Base-by-base conservation (phyloP, 2,888 invertebrate genomes). In the Amphipoea oculea region DNA sequence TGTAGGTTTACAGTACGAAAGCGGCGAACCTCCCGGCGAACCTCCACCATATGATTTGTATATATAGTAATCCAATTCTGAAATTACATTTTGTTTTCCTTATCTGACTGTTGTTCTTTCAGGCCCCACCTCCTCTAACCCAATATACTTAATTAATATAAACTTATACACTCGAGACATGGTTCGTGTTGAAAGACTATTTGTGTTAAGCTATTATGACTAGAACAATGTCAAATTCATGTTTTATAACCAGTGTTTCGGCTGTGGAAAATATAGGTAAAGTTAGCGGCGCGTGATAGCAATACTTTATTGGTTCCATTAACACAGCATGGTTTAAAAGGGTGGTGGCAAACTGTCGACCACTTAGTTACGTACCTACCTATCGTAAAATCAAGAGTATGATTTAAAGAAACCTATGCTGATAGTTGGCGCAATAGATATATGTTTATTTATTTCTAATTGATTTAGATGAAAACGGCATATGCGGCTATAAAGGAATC, bases 151-250 rank as follows among this genome's bases (percentile, higher is more conserved):
- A 87, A 87, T 88, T 88, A 85, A 87, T 87, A 88, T 83, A 82
- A 87, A 84, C 83, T 85, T 89, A 88, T 90, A 89, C 81, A 87
- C 85, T 81, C 80, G 89, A 89, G 89, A 90, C 88, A 84, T 74
- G 81, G 89, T 92, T 90, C 91, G 89, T 92, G 92, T 87, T 86
- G 85, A 84, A 81, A 77, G 82, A 79, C 87, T 82, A 88, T 91
- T 91, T 79, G 78, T 81, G 76, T 69, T 77, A 68, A 66, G 77
- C 57, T 76, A 67, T 76, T 83, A 84, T 80, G 86, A 91, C 86
- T 86, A 90, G 84, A 84, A 86, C 66, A 79, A 86, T 68, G 62
- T 75, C 54, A 83, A 83, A 83, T 81, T 78, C 75, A 84, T 85
- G 75, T 87, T 84, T 77, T 70, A 78, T 78, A 81, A 86, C 60